These are phyloP conservation scores for Leptobrachium leishanense DNA, from an alignment of 2,113 vertebrate genomes.

Conservation along the genomic window DNA sequence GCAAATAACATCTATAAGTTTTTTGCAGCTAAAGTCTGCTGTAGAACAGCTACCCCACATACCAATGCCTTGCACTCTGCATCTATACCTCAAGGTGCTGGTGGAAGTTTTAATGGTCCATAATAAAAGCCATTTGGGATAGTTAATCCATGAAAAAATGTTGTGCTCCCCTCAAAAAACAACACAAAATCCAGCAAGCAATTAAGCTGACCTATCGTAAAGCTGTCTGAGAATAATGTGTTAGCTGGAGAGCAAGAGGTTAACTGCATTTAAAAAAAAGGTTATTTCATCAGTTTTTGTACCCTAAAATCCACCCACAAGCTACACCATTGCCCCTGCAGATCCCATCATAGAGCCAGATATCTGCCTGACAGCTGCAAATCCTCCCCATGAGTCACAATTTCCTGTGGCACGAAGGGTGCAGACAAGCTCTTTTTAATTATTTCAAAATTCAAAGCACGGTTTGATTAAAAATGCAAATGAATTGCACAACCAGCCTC, in stretches of 20 bases:
- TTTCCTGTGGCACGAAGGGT: slow-evolving; percentile 11
- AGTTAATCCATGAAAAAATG: too few species aligned
- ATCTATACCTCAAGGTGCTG: too few species aligned
- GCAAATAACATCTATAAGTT: too few species aligned
- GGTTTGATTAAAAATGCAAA: slow-evolving; percentile 47
- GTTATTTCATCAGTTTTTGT: not conserved
- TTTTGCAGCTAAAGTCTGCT: too few species aligned
- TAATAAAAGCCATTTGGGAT: too few species aligned
- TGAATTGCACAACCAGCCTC: slow-evolving; percentile 25
- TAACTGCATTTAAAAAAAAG: not conserved
- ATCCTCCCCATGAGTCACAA: not conserved
- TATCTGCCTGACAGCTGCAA: not conserved
- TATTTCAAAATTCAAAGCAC: slow-evolving; percentile 39
- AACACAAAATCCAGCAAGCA: too few species aligned
- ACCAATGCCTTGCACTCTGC: too few species aligned
- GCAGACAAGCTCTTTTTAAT: slow-evolving; percentile 6
- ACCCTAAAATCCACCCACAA: not conserved
- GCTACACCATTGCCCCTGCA: not conserved
- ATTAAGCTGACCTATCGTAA: too few species aligned
- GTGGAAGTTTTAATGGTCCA: too few species aligned
- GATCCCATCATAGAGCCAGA: not conserved
- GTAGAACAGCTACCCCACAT: too few species aligned
- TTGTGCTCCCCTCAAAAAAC: too few species aligned
- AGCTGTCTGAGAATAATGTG: not conserved
- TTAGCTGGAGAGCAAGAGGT: not conserved